A percentile compares a stretch with the other conserved stretches of the same genome.
Evolutionary conservation across 2,797 vertebrate species (phyloP).

Genomic region (Lagodon rhomboides): DNA sequence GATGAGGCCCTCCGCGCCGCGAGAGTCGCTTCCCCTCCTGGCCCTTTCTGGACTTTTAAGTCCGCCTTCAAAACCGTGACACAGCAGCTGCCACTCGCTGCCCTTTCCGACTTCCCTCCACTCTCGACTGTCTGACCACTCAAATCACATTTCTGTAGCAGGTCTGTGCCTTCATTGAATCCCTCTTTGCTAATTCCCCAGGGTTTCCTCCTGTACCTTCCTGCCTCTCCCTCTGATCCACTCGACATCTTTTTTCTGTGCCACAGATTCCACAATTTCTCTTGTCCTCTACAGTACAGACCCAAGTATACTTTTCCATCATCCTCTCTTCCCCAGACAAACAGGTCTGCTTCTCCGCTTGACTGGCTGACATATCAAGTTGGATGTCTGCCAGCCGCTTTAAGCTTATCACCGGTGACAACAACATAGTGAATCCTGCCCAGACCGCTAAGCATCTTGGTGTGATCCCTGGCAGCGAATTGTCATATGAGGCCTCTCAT

Average conservation of each 20-base stretch:
- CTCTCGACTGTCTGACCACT: not conserved
- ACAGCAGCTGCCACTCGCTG: constrained; percentile 8
- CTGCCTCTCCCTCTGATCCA: not conserved
- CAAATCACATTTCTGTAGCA: constrained; percentile 2
- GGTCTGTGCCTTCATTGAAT: constrained; percentile 10
- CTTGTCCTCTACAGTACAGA: constrained; percentile 9
- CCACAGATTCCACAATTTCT: constrained; percentile 12
- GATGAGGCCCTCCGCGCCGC: not conserved
- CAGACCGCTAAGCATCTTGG: constrained; percentile 43
- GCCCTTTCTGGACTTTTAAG: constrained; percentile 23
- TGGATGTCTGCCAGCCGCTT: constrained; percentile 55
- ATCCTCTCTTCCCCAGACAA: constrained; percentile 20
- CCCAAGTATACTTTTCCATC: constrained; percentile 36
- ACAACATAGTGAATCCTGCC: constrained; percentile 59
- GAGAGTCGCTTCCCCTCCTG: constrained; percentile 14
- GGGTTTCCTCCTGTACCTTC: not conserved
- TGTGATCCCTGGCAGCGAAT: constrained; percentile 54
- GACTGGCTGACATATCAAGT: constrained; percentile 61
- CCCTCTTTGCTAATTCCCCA: not conserved
- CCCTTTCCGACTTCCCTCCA: constrained; percentile 15
- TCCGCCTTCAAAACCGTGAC: constrained; percentile 20
- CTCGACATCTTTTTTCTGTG: constrained; percentile 5
- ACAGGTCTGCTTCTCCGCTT: constrained; percentile 46
- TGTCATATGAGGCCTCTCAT: constrained; percentile 35
- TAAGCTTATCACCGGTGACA: constrained; percentile 59